A percentile compares a stretch with the other conserved stretches of the same genome.
These are phyloP conservation scores for Pelmatolapia mariae DNA, from an alignment of 2,113 vertebrate genomes.

Conservation along the genomic window DNA sequence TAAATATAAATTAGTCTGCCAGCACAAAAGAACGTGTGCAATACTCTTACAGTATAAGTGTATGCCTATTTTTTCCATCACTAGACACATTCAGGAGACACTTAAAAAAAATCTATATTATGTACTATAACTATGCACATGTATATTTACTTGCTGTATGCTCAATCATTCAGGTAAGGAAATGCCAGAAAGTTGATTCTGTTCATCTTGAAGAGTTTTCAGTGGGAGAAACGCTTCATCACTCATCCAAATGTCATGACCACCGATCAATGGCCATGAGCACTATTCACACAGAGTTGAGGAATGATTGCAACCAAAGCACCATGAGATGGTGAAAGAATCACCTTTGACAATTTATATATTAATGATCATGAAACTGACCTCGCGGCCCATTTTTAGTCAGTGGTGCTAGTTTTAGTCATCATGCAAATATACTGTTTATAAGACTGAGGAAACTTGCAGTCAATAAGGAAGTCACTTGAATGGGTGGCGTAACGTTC, in stretches of 20 bases:
- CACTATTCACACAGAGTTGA: background rate
- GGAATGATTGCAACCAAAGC: background rate
- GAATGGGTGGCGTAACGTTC: background rate
- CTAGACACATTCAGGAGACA: background rate
- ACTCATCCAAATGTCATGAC: background rate
- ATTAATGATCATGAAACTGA: background rate
- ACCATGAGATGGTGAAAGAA: background rate
- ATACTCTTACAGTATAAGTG: background rate
- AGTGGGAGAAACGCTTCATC: background rate
- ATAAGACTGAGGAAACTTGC: background rate
- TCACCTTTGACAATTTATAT: background rate
- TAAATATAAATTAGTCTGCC: conserved; percentile 33
- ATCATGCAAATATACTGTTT: background rate
- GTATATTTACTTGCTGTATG: background rate
- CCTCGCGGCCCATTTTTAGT: background rate
- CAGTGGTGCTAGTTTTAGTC: background rate
- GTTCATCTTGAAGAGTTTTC: background rate
- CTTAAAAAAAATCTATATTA: background rate
- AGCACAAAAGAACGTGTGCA: background rate
- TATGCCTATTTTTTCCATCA: background rate
- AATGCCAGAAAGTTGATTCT: background rate
- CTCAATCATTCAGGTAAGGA: background rate
- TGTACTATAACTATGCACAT: background rate
- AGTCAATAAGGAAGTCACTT: background rate
- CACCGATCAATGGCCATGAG: background rate